phyloP scores from a whole-genome alignment of 2,888 invertebrate genomes.

The Ormyrus labotus region DNA sequence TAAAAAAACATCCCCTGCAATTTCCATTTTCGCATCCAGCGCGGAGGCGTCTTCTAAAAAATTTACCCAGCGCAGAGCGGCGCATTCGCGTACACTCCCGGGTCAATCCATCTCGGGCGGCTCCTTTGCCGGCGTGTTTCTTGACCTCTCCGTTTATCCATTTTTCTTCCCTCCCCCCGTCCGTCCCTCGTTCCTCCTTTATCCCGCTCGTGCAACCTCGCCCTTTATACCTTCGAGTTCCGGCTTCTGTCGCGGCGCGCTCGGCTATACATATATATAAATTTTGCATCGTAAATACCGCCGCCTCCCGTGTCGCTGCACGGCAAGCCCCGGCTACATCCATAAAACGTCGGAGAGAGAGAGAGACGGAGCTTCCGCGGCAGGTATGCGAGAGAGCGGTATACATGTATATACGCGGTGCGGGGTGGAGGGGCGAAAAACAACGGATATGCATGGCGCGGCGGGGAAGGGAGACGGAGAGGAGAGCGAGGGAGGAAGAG shows the following conservation, averaged over 20 bases:
- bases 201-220: conserved; percentile 13
- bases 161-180: conserved; percentile 12
- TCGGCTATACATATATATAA: conserved; percentile 28
- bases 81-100: conserved; percentile 9
- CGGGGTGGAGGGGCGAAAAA: too few species aligned
- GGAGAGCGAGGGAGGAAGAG: neutral
- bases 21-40: too few species aligned
- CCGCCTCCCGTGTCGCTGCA: conserved; percentile 15
- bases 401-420: too few species aligned
- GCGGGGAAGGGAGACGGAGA: neutral
- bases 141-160: conserved; percentile 36
- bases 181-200: neutral
- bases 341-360: conserved; percentile 12
- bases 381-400: too few species aligned
- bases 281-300: conserved; percentile 49
- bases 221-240: conserved; percentile 20
- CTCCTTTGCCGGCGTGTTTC: conserved; percentile 23
- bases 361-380: too few species aligned
- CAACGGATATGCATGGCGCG: too few species aligned
- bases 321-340: conserved; percentile 9
- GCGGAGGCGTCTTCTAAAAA: too few species aligned
- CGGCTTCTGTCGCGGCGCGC: neutral
- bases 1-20: too few species aligned
- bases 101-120: neutral
- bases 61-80: too few species aligned